phyloP scores from a whole-genome alignment of 1,140 invertebrate genomes.

The Andricus grossulariae region DNA sequence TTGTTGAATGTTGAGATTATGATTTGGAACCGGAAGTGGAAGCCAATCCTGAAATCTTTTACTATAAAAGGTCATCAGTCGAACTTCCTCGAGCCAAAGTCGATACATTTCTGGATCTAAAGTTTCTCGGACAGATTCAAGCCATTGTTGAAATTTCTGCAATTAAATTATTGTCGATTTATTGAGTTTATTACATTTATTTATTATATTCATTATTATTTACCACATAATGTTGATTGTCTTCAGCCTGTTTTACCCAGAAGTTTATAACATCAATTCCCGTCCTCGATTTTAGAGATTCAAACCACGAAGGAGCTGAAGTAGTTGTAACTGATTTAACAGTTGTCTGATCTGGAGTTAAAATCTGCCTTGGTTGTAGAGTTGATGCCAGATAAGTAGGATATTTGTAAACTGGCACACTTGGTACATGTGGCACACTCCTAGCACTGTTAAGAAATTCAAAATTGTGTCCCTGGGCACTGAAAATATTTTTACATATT shows the following conservation, averaged over 20 bases:
- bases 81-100: conserved; percentile 52
- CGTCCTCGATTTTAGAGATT: conserved; percentile 46
- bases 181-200: too few species aligned
- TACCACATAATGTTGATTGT: conserved; percentile 12
- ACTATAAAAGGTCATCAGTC: conserved; percentile 40
- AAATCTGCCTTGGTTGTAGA: too few species aligned
- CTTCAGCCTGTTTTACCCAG: conserved; percentile 50
- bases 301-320: conserved; percentile 46
- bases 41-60: conserved; percentile 58
- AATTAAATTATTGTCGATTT: background rate
- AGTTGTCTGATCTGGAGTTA: too few species aligned
- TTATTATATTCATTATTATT: background rate
- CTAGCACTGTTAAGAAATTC: background rate
- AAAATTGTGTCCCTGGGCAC: background rate
- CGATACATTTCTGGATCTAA: conserved; percentile 46
- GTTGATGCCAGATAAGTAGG: too few species aligned
- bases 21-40: conserved; percentile 17
- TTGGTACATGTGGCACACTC: background rate
- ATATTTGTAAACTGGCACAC: background rate
- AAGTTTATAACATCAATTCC: conserved; percentile 46
- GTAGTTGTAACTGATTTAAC: background rate
- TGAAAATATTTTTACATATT: background rate
- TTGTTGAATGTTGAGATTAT: background rate
- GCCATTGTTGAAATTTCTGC: conserved; percentile 60
- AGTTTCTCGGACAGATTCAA: conserved; percentile 48